phyloP scores from a whole-genome alignment of 1,140 invertebrate species.

The Chlorops oryzae region DNA sequence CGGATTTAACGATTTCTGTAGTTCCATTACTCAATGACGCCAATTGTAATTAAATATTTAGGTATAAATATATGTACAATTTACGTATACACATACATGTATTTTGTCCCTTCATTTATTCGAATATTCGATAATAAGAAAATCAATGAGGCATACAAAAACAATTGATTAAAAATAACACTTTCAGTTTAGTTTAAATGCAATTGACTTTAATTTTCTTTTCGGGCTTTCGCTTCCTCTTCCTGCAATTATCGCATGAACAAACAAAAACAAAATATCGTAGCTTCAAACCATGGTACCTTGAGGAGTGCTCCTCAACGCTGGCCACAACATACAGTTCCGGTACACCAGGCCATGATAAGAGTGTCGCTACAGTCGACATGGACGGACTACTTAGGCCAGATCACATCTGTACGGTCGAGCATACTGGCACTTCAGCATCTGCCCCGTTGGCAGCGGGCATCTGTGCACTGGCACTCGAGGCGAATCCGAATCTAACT shows the following conservation, averaged over 20 bases:
- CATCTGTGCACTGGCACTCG: constrained; percentile 86
- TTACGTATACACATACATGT: too few species aligned
- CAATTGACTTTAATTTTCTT: too few species aligned
- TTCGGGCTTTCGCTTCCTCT: background rate
- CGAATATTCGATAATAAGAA: too few species aligned
- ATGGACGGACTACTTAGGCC: constrained; percentile 81
- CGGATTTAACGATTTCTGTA: too few species aligned
- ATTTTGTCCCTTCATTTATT: too few species aligned
- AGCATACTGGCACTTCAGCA: constrained; percentile 89
- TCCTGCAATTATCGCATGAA: background rate
- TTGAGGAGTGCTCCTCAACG: constrained; percentile 95
- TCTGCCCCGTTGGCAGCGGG: constrained; percentile 93
- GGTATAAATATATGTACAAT: too few species aligned
- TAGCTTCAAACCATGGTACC: constrained; percentile 92
- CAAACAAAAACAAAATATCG: too few species aligned
- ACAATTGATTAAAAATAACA: too few species aligned
- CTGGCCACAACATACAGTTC: constrained; percentile 94
- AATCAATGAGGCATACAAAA: too few species aligned
- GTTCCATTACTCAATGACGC: too few species aligned
- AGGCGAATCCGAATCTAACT: constrained; percentile 88
- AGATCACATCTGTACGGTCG: constrained; percentile 81
- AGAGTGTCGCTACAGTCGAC: constrained; percentile 91
- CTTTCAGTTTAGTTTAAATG: too few species aligned
- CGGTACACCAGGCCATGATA: constrained; percentile 88
- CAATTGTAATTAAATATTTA: too few species aligned